Evolutionary conservation across 2,797 vertebrate species (phyloP), one percentile per base, ranked within the genome.

Genomic region (Apogon talboti): DNA sequence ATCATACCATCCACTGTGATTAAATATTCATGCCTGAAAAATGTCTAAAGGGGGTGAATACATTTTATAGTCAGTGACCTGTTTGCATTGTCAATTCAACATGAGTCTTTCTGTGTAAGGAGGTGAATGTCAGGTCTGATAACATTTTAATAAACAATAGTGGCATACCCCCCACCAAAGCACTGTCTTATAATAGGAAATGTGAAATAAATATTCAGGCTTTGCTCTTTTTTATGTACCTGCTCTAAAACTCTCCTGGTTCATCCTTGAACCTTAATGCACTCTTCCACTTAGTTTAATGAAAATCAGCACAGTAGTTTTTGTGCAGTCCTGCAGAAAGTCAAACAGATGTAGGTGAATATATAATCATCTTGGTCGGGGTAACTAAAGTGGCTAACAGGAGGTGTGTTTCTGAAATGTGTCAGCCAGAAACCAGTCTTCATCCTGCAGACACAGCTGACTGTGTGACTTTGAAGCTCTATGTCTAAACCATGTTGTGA

Each of bases 391-490:
- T 40, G 50, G 41, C 70, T 16, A 21, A 55, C 13, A 21, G 51
- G n/a, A 44, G 12, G 16, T 43, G 56, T 33, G 40, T 69, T 37
- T 57, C 13, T 46, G 63, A 46, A 62, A 15, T 21, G 46, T 46
- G n/a, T 41, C 60, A 66, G 44, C 10, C 49, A 59, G 40, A 71
- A 47, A 7, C 13, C 62, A 45, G 45, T 71, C 37, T 45, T 76
- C 12, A 41, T 44, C 24, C 43, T 18, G 12, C 16, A 35, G n/a
- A 45, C 19, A 35, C 56, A 7, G 14, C 42, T 30, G 10, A 72
- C 33, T 60, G 53, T 60, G 54, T 28, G 54, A 77, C 59, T 51
- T 56, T 45, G 1, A n/a, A 59, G 15, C 40, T 58, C 52, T 71
- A 19, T 33, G 37, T 19, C 2, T 0, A 47, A 35, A 35, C 28